A percentile compares a stretch with the other conserved stretches of the same genome.
Evolutionary conservation across 35 echinoderm and acorn worm genomes (phyloP).

Genomic region (Stichopus chloronotus): DNA sequence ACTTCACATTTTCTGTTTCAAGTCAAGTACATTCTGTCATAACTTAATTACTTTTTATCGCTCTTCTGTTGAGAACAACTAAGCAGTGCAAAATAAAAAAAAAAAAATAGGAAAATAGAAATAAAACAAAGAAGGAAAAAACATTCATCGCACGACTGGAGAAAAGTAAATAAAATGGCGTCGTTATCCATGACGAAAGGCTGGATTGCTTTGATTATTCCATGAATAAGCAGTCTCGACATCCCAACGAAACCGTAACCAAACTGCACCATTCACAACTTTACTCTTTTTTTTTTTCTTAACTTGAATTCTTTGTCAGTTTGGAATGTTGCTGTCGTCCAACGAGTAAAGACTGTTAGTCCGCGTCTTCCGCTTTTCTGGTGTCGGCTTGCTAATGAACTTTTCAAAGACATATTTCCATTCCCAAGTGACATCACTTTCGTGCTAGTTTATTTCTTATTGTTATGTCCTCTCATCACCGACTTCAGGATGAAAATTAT

Average conservation of each 20-base stretch:
- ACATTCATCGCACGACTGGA: no score
- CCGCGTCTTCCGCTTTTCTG: conserved; percentile 26
- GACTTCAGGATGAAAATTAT: not conserved
- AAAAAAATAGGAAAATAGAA: no score
- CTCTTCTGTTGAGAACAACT: no score
- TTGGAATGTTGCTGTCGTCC: not conserved
- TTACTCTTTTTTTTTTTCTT: not conserved
- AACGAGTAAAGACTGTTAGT: conserved; percentile 6
- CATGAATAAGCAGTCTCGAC: not conserved
- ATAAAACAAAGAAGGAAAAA: no score
- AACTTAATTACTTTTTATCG: no score
- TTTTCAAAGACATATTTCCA: conserved; percentile 36
- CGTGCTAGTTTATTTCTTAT: conserved; percentile 29
- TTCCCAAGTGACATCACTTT: conserved; percentile 39
- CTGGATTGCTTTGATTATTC: no score
- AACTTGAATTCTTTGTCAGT: not conserved
- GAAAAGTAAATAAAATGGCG: no score
- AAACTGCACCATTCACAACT: not conserved
- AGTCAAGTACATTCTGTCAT: no score
- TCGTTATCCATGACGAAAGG: no score
- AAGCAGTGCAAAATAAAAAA: no score
- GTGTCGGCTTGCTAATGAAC: conserved; percentile 26
- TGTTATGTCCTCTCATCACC: not conserved
- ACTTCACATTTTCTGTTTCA: no score
- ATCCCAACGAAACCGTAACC: not conserved